A percentile compares a stretch with the other conserved stretches of the same genome.
Evolutionary conservation across 2,797 vertebrate genomes (phyloP).

Genomic region (Fistularia commersonii): DNA sequence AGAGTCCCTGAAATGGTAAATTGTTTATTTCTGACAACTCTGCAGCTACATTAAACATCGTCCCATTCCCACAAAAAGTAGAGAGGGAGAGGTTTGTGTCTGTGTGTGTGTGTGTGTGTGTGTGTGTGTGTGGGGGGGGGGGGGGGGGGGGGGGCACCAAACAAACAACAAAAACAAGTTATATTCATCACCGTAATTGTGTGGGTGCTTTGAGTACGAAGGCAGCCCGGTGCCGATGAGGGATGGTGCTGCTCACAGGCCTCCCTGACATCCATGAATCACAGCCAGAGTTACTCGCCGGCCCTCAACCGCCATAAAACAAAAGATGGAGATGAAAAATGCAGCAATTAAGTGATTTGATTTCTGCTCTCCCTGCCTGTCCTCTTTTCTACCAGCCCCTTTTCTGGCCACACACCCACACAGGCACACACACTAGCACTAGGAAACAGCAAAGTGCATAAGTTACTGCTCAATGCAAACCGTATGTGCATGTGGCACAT

Average conservation of each 20-base stretch:
- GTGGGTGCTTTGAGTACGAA: slow-evolving; percentile 91
- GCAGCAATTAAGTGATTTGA: slow-evolving; percentile 99
- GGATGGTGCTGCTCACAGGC: slow-evolving; percentile 95
- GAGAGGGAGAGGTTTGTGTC: slow-evolving; percentile 37
- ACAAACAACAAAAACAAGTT: slow-evolving; percentile 94
- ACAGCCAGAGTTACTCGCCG: slow-evolving; percentile 90
- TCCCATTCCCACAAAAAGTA: slow-evolving; percentile 42
- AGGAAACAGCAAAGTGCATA: slow-evolving; percentile 45
- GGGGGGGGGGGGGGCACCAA: slow-evolving; percentile 71
- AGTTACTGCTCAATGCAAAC: not conserved
- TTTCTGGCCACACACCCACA: slow-evolving; percentile 65
- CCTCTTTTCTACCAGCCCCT: slow-evolving; percentile 58
- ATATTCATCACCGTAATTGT: slow-evolving; percentile 99
- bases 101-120: no score
- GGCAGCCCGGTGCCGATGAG: slow-evolving; percentile 87
- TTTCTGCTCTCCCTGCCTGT: slow-evolving; percentile 85
- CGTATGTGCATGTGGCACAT: not conserved
- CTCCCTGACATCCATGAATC: slow-evolving; percentile 97
- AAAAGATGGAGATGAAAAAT: slow-evolving; percentile 99
- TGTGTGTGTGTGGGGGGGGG: no score
- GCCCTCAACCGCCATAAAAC: slow-evolving; percentile 95
- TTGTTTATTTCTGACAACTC: slow-evolving; percentile 63
- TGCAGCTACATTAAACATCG: slow-evolving; percentile 83
- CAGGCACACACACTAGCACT: slow-evolving; percentile 8
- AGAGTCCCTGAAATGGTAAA: slow-evolving; percentile 53